Evolutionary conservation across 2,888 invertebrate genomes (phyloP).

Genomic region (Nymphalis polychloros): DNA sequence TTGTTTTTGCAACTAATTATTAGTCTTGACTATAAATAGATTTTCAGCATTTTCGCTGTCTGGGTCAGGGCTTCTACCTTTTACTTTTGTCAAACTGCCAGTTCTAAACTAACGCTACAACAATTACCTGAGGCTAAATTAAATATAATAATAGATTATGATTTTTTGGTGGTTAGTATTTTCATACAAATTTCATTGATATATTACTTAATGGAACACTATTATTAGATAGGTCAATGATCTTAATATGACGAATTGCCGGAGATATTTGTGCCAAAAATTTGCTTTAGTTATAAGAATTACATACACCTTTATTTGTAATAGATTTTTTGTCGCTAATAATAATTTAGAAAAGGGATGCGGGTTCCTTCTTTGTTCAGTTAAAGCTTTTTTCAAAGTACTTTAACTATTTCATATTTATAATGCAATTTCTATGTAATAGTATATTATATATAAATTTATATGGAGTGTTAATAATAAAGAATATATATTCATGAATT

Average conservation of each 20-base stretch:
- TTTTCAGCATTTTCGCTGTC: constrained; percentile 19
- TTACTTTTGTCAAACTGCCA: constrained; percentile 28
- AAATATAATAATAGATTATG: constrained; percentile 3
- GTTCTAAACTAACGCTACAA: constrained; percentile 10
- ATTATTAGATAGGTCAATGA: constrained; percentile 26
- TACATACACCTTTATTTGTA: background rate
- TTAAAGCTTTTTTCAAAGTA: no score
- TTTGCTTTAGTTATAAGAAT: background rate
- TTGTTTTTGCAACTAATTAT: constrained; percentile 10
- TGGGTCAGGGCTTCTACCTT: constrained; percentile 31
- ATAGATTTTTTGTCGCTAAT: no score
- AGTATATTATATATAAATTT: no score
- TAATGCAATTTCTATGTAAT: no score
- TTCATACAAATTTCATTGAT: background rate
- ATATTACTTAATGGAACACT: background rate
- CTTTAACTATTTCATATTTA: no score
- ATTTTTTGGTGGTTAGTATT: background rate
- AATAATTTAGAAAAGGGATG: no score
- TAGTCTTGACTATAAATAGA: constrained; percentile 16
- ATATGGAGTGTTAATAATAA: no score
- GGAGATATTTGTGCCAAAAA: constrained; percentile 17
- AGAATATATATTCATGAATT: no score
- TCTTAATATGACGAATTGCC: constrained; percentile 20
- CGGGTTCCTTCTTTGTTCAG: no score
- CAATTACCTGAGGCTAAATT: constrained; percentile 11